phyloP scores from a whole-genome alignment of 2,113 vertebrate genomes.

The Menura novaehollandiae region DNA sequence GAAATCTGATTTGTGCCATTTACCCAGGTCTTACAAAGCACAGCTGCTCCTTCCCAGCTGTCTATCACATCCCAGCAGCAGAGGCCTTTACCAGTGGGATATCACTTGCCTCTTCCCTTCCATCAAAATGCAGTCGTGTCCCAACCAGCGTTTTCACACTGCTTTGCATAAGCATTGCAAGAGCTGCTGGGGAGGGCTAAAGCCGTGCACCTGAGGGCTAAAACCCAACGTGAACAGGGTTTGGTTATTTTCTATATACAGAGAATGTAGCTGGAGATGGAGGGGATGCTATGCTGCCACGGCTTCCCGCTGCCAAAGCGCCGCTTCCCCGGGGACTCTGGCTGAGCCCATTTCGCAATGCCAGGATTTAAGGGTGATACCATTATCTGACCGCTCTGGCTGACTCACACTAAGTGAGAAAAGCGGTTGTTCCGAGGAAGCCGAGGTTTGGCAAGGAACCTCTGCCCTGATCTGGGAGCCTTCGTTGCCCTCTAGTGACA shows the following conservation, averaged over 20 bases:
- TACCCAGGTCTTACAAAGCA: not conserved
- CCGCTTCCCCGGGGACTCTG: not conserved
- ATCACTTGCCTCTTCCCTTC: not conserved
- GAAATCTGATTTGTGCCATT: accelerated
- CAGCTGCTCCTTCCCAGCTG: not conserved
- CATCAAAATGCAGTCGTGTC: accelerated
- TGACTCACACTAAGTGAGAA: accelerated
- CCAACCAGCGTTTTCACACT: accelerated
- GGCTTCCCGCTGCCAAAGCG: not conserved
- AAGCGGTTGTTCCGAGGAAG: accelerated
- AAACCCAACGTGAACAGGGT: not conserved
- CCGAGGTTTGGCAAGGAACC: accelerated
- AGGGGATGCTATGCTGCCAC: not conserved
- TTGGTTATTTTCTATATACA: accelerated
- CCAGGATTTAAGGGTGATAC: not conserved
- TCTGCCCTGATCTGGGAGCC: not conserved
- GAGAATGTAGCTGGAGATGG: not conserved
- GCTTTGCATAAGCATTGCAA: not conserved
- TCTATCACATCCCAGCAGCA: not conserved
- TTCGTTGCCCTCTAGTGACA: not conserved
- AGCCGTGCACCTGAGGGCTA: accelerated
- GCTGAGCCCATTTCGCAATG: accelerated
- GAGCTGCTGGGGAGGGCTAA: not conserved
- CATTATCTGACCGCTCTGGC: accelerated
- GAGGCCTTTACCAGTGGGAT: not conserved